phyloP scores from a whole-genome alignment of 2,113 vertebrate genomes.

The Marmota monax region DNA sequence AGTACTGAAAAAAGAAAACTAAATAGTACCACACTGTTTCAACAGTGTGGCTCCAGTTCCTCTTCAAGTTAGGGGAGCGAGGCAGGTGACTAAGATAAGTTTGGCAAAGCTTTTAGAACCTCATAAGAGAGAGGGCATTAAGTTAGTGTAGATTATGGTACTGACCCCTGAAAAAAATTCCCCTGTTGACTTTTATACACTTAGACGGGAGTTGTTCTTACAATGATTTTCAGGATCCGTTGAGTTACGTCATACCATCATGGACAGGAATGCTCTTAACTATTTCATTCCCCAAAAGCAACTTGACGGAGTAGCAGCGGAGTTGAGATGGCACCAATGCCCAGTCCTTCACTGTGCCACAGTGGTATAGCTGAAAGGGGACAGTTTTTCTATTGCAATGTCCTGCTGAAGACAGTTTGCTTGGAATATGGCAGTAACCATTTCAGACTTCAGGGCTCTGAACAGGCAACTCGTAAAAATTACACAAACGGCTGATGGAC shows the following conservation, averaged over 20 bases:
- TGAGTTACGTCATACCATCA: slow-evolving; percentile 10
- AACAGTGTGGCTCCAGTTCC: background rate
- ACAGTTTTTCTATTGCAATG: background rate
- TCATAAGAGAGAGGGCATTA: slow-evolving; percentile 14
- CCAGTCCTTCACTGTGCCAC: background rate
- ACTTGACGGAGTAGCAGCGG: background rate
- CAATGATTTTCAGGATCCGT: slow-evolving; percentile 51
- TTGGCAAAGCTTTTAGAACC: slow-evolving; percentile 40
- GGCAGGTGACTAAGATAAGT: slow-evolving; percentile 30
- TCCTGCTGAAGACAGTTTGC: background rate
- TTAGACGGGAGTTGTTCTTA: slow-evolving; percentile 49
- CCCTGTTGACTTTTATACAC: slow-evolving; percentile 22
- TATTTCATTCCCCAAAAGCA: slow-evolving; percentile 42
- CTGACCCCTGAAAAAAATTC: slow-evolving; percentile 15
- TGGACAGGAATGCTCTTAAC: background rate
- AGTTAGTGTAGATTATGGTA: slow-evolving; percentile 10
- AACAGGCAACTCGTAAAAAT: background rate
- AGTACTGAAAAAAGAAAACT: background rate
- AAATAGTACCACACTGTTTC: background rate
- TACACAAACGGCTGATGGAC: background rate
- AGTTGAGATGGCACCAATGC: background rate
- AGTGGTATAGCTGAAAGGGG: background rate
- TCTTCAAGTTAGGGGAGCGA: background rate
- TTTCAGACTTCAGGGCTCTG: background rate
- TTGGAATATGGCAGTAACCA: background rate